Base-by-base conservation (phyloP, 1,140 invertebrate genomes). In the Drosophila varians region DNA sequence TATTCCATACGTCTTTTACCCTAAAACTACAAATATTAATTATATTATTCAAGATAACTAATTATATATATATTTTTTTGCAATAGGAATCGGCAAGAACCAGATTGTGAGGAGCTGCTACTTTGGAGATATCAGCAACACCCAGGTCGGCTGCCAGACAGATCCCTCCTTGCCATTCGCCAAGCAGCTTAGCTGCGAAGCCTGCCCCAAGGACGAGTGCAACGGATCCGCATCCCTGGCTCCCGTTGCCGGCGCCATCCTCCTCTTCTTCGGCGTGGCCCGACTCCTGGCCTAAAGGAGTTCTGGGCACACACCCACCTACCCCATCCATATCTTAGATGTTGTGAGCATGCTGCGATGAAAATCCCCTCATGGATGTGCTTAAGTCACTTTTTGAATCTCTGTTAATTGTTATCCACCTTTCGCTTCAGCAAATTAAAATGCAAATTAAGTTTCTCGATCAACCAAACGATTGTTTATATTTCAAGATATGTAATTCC, bases 201-300 rank as follows among this genome's bases (percentile, higher is more conserved):
- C 90, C 5, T 90, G 89, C 66, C 64, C 46, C 34, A 72, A 80
- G 62, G 74, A 90, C 23, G 70, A 88, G 38, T 90, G 89, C 72
- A 90, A 90, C 18, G 74, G 86, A 14, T 77, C 89, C 56, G 46
- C 70, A 46, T 46, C 72, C 18, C 4, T 80, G 19, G 70, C 61
- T 8, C 89, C 89, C 26, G 64, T 90, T 56, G 89, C 72, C 4
- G 68, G 70, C 1, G 72, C 74, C 0, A 73, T 90, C 23, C 26
- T 89, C 1, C 25, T 89, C 0, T 89, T 90, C 61, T 76, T 90
- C 25, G 82, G 74, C 0, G 49, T 90, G 3, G 86, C 89, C 21
- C 89, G 78, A 14, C 11, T 90, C 14, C 46, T 90, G 43, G 77
- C 78, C 49, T 90, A 89, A 82, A 1, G n/a, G 1, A 28, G 12